A percentile compares a stretch with the other conserved stretches of the same genome.
These are phyloP conservation scores for Neocloeon triangulifer DNA, from an alignment of 1,140 invertebrate species.

Conservation along the genomic window DNA sequence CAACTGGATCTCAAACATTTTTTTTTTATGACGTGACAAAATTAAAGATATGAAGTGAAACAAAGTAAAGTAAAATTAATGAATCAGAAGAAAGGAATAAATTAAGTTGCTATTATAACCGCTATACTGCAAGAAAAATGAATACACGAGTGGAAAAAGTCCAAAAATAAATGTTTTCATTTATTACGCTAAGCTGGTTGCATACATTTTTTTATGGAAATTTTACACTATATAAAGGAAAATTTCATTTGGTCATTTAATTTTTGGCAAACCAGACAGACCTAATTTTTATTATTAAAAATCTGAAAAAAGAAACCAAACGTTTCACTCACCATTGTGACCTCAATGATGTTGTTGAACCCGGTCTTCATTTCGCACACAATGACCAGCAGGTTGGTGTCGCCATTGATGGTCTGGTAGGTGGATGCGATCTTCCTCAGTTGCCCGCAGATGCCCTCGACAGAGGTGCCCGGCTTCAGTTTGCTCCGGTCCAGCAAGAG, in stretches of 20 bases:
- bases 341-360: constrained; percentile 60
- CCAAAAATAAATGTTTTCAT: constrained; percentile 1
- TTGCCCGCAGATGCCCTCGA: constrained; percentile 42
- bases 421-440: constrained; percentile 41
- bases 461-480: constrained; percentile 35
- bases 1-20: no score
- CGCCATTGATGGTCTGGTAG: constrained; percentile 24
- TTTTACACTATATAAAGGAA: background rate
- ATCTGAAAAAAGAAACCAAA: background rate
- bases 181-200: background rate
- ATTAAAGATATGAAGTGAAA: no score
- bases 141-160: constrained; percentile 19
- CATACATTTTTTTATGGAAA: background rate
- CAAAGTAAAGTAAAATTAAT: no score
- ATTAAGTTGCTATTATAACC: no score
- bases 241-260: background rate
- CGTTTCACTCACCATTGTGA: constrained; percentile 47
- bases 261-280: background rate
- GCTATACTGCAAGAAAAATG: no score
- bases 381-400: constrained; percentile 31
- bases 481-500: constrained; percentile 43
- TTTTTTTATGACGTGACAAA: no score
- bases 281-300: background rate
- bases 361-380: constrained; percentile 58
- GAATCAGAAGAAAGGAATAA: no score